Conservation (phyloP, 2,888 invertebrate genomes). For the Leptarthrus brevirostris region DNA sequence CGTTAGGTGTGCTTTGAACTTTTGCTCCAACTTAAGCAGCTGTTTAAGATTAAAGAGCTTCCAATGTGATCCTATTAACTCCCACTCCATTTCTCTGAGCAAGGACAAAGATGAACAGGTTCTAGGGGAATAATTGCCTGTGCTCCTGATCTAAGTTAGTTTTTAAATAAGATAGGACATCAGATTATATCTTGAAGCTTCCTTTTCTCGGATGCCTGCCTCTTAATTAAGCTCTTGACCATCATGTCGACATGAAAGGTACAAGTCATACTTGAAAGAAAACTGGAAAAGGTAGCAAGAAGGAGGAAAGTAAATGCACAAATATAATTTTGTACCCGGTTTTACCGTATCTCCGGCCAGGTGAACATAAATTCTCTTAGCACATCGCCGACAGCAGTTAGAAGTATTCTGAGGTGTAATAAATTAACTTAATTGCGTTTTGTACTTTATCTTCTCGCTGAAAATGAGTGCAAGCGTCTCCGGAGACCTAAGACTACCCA, state of each 20-base stretch:
- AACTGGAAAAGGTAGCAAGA: neutral
- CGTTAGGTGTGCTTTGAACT: conserved; percentile 28
- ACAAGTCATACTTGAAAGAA: neutral
- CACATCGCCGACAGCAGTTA: conserved; percentile 46
- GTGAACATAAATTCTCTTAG: conserved; percentile 45
- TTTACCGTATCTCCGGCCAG: conserved; percentile 20
- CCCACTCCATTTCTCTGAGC: neutral
- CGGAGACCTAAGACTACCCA: neutral
- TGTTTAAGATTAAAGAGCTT: neutral
- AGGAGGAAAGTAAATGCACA: conserved; percentile 4
- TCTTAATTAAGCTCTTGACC: conserved; percentile 44
- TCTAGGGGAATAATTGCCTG: conserved; percentile 1
- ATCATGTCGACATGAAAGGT: conserved; percentile 23
- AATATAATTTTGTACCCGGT: conserved; percentile 17
- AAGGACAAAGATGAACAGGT: neutral
- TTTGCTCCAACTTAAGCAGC: neutral
- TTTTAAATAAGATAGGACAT: conserved; percentile 17
- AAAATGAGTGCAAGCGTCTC: conserved; percentile 14
- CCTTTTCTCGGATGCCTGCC: neutral
- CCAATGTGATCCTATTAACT: neutral
- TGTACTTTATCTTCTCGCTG: conserved; percentile 30
- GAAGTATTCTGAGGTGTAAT: conserved; percentile 40
- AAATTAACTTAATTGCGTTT: conserved; percentile 47
- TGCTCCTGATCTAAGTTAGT: neutral
- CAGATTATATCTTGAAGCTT: conserved; percentile 13